These are phyloP conservation scores for Lithobates pipiens DNA, from an alignment of 2,797 vertebrate species.

Conservation along the genomic window DNA sequence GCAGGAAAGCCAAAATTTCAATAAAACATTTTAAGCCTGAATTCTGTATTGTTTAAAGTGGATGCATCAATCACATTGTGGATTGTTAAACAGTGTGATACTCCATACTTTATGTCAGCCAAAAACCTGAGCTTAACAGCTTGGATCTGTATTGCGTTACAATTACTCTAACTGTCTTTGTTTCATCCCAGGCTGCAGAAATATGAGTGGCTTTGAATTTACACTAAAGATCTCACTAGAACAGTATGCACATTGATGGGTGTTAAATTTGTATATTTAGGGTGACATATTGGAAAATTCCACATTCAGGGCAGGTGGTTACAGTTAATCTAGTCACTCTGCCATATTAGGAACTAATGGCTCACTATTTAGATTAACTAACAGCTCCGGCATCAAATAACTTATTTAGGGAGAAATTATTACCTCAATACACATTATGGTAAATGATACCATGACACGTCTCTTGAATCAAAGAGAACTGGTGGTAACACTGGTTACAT, in stretches of 20 bases:
- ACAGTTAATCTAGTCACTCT: slow-evolving; percentile 19
- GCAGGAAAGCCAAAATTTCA: not conserved
- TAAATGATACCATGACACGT: slow-evolving; percentile 21
- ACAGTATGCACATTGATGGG: not conserved
- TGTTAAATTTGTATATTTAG: not conserved
- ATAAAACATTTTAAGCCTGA: not conserved
- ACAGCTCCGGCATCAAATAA: slow-evolving; percentile 26
- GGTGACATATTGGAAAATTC: slow-evolving; percentile 13
- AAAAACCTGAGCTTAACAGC: not conserved
- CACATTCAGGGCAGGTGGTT: slow-evolving; percentile 6
- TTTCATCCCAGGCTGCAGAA: not conserved
- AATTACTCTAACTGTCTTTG: not conserved
- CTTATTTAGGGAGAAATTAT: slow-evolving; percentile 26
- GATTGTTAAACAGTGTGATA: not conserved
- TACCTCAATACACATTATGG: slow-evolving; percentile 36
- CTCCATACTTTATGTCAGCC: not conserved
- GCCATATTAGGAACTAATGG: slow-evolving; percentile 24
- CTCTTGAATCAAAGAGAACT: slow-evolving; percentile 1
- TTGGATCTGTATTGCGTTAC: not conserved
- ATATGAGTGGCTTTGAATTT: slow-evolving; percentile 7
- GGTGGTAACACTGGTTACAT: slow-evolving; percentile 10
- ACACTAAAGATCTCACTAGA: not conserved
- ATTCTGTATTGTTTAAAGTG: not conserved
- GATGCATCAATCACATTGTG: not conserved
- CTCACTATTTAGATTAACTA: slow-evolving; percentile 17